Conservation (phyloP, 2,113 vertebrate species). For the Platysternon megacephalum region DNA sequence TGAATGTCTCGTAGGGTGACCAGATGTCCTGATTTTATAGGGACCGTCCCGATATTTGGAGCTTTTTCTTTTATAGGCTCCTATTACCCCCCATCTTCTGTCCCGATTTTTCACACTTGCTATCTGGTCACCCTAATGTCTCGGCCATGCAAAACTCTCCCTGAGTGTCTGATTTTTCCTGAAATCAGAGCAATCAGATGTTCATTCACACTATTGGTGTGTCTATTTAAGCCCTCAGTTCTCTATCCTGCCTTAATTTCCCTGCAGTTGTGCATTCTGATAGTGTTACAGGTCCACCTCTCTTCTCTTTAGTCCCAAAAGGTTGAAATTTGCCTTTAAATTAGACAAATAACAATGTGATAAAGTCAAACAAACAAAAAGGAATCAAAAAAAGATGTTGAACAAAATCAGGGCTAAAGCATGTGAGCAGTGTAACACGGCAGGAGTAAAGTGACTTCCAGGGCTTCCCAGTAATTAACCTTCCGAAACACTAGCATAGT, state of each 20-base stretch:
- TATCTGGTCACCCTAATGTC: background rate
- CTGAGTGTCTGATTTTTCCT: background rate
- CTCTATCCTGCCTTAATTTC: conserved; percentile 45
- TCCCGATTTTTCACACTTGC: too few relatives aligned
- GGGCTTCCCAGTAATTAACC: background rate
- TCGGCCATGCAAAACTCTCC: background rate
- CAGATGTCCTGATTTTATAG: too few relatives aligned
- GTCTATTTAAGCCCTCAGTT: background rate
- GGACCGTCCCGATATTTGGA: too few relatives aligned
- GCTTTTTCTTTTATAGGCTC: too few relatives aligned
- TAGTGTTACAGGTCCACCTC: conserved; percentile 50
- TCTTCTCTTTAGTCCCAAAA: conserved; percentile 19
- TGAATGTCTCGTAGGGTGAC: background rate
- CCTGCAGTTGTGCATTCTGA: conserved; percentile 51
- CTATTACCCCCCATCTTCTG: too few relatives aligned
- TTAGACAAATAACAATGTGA: background rate
- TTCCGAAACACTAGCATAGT: fast-evolving
- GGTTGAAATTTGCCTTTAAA: conserved; percentile 39
- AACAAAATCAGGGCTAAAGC: background rate
- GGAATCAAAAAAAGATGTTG: background rate
- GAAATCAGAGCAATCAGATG: background rate
- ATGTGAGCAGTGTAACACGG: fast-evolving
- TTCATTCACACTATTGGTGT: background rate
- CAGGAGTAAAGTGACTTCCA: background rate
- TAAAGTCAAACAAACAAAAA: background rate